Evolutionary conservation across 2,888 invertebrate species (phyloP), one percentile per base, ranked within the genome.

Genomic region (Hirtodrosophila confusa): DNA sequence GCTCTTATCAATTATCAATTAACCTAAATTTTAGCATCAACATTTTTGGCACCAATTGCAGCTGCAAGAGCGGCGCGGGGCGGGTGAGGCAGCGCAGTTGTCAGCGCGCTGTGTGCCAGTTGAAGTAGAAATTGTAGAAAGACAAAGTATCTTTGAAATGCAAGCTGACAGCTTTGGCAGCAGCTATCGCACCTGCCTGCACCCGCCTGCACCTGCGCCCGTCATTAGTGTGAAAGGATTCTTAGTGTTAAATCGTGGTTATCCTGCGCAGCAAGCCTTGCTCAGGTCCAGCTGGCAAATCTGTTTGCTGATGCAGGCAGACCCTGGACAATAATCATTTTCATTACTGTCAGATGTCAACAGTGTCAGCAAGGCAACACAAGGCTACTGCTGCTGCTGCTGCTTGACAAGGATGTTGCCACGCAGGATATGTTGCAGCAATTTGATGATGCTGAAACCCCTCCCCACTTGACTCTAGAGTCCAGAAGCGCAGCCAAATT

Each of bases 1-100:
- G 83, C 84, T 78, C 74, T 82, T 86, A 88, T 86, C 85, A 86
- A 86, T 88, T 86, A 86, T 86, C 85, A 86, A 86, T 86, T 86
- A 86, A 86, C 85, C 85, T 69, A 88, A 80, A 86, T 86, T 85
- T 86, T 64, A 80, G 72, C 70, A 54, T 62, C 70, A 69, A 77
- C 84, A 69, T 83, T 87, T 87, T 88, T 88, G 86, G 83, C 88
- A 88, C 58, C 71, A 69, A 66, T 68, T 62, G 56, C 69, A 60
- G 55, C 74, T 60, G 58, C 39, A 11, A 55, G 23, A 29, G 29
- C 11, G 3, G 27, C 61, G 48, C 2, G 17, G 17, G 17, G 1
- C 1, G 17, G 17, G 17, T 1, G 17, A 17, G 17, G 39, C 55
- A 55, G 55, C 54, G 33, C 35, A 67, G 56, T 35, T 36, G 60